A percentile compares a stretch with the other conserved stretches of the same genome.
These are phyloP conservation scores for rabbit (Oryctolagus cuniculus) DNA, from an alignment of 2,113 vertebrate genomes.

Conservation along the genomic window DNA sequence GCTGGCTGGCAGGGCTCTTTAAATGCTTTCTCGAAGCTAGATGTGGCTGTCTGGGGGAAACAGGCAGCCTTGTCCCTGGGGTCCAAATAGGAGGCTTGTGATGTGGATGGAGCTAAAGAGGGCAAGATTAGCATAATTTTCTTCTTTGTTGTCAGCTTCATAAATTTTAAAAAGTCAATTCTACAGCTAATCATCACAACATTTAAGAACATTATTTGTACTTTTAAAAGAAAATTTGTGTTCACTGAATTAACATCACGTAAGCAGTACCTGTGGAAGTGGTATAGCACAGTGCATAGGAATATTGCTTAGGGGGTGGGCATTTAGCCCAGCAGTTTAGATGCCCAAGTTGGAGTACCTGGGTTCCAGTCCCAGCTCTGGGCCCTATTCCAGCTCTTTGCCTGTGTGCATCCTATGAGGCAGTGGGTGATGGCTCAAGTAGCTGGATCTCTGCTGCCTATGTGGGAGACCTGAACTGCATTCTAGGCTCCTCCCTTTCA, in stretches of 20 bases:
- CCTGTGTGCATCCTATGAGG: too few species aligned
- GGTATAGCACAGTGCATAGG: not conserved
- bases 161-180: not conserved
- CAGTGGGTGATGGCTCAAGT: too few species aligned
- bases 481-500: too few species aligned
- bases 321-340: too few species aligned
- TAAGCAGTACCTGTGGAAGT: not conserved
- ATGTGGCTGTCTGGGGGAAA: not conserved
- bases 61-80: not conserved
- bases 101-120: not conserved
- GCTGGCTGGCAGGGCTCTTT: not conserved
- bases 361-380: too few species aligned
- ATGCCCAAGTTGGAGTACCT: too few species aligned
- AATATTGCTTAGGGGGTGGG: not conserved
- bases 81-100: not conserved
- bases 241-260: not conserved
- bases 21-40: not conserved
- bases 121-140: not conserved
- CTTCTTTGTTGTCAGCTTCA: not conserved
- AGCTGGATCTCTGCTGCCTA: too few species aligned
- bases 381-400: too few species aligned
- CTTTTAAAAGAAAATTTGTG: conserved; percentile 40
- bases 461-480: too few species aligned
- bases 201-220: conserved; percentile 31
- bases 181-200: conserved; percentile 1